phyloP scores from a whole-genome alignment of 2,797 vertebrate genomes.

The Pantherophis vulpinus region DNA sequence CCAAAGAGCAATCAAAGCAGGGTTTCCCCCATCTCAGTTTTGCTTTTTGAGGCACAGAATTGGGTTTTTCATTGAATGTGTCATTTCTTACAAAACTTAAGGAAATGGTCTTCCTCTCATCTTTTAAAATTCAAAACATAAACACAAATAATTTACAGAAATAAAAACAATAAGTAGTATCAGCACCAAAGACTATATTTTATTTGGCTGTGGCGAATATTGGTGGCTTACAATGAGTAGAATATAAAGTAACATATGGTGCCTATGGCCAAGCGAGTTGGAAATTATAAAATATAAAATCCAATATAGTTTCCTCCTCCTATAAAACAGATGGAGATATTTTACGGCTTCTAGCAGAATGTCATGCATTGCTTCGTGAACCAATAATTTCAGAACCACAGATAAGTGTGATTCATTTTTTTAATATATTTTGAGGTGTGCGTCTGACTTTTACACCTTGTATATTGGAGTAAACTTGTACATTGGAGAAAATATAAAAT shows the following conservation, averaged over 20 bases:
- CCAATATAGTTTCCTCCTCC: slow-evolving; percentile 65
- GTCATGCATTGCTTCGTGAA: slow-evolving; percentile 56
- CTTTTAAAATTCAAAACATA: slow-evolving; percentile 71
- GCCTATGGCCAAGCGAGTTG: slow-evolving; percentile 68
- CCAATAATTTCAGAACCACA: slow-evolving; percentile 55
- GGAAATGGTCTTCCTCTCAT: slow-evolving; percentile 56
- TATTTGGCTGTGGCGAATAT: slow-evolving; percentile 69
- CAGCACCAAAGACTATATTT: slow-evolving; percentile 69
- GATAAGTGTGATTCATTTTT: slow-evolving; percentile 56
- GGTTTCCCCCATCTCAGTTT: slow-evolving; percentile 50
- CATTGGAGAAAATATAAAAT: slow-evolving; percentile 2
- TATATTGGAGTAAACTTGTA: slow-evolving; percentile 31
- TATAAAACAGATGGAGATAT: slow-evolving; percentile 66
- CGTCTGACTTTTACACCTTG: slow-evolving; percentile 29
- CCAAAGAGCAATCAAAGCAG: slow-evolving; percentile 46
- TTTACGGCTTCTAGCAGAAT: slow-evolving; percentile 62
- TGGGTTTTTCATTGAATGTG: slow-evolving; percentile 44
- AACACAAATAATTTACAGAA: slow-evolving; percentile 72
- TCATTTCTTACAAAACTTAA: slow-evolving; percentile 66
- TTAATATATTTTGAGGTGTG: slow-evolving; percentile 54
- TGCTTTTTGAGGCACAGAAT: slow-evolving; percentile 59
- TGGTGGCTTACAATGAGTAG: slow-evolving; percentile 61
- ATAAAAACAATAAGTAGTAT: slow-evolving; percentile 73
- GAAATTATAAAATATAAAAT: slow-evolving; percentile 74
- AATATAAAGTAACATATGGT: slow-evolving; percentile 73